phyloP scores from a whole-genome alignment of 2,888 invertebrate genomes.

The Tipula confusa region DNA sequence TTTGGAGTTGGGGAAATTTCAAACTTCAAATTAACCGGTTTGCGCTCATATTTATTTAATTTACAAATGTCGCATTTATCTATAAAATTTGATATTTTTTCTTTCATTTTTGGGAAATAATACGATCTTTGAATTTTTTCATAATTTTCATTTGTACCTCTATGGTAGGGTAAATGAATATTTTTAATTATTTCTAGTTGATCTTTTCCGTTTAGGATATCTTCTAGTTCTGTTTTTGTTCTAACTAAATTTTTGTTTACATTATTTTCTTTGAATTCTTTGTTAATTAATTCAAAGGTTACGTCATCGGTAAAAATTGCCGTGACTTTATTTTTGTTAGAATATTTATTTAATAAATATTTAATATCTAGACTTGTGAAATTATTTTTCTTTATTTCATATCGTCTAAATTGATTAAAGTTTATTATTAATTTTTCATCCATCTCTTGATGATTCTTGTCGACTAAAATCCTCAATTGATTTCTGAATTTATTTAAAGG shows the following conservation, averaged over 20 bases:
- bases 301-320: not conserved
- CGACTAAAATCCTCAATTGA: not conserved
- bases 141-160: not conserved
- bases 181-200: not conserved
- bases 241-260: not conserved
- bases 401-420: not conserved
- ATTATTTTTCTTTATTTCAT: not conserved
- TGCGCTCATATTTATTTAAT: not conserved
- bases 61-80: not conserved
- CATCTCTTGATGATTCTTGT: not conserved
- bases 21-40: not conserved
- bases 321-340: not conserved
- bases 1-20: not conserved
- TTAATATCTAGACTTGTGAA: not conserved
- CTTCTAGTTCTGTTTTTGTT: not conserved
- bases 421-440: not conserved
- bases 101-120: slow-evolving; percentile 13
- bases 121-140: not conserved
- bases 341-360: not conserved
- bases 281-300: not conserved
- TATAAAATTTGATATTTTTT: not conserved
- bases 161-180: not conserved
- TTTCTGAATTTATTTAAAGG: not conserved
- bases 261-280: not conserved
- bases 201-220: not conserved